A percentile compares a stretch with the other conserved stretches of the same genome.
Conservation (phyloP, 1,140 invertebrate species). For the Chelonus insularis region DNA sequence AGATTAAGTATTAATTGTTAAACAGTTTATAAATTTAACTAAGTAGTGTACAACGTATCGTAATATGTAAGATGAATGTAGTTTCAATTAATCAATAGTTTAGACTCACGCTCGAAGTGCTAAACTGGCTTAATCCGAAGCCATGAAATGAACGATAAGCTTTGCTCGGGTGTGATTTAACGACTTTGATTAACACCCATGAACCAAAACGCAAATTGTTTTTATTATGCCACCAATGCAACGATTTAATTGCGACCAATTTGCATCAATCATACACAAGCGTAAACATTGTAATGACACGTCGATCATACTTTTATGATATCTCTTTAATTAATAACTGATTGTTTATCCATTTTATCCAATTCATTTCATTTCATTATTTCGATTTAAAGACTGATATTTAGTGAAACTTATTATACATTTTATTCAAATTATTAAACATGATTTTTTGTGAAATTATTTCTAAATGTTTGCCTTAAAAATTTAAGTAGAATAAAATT, state of each 20-base stretch:
- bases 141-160: slow-evolving; percentile 11
- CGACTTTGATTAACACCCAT: slow-evolving; percentile 5
- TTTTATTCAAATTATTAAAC: too few relatives aligned
- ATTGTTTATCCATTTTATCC: slow-evolving; percentile 3
- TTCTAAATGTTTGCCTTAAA: too few relatives aligned
- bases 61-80: background rate
- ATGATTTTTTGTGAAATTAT: too few relatives aligned
- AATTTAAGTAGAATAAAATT: too few relatives aligned
- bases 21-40: background rate
- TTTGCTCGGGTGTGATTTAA: background rate
- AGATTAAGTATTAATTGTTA: background rate
- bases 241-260: slow-evolving; percentile 11
- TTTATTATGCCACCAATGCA: slow-evolving; percentile 3
- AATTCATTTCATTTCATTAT: background rate
- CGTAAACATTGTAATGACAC: slow-evolving; percentile 16
- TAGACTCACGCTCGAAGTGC: slow-evolving; percentile 1
- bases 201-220: background rate
- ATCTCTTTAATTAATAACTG: slow-evolving; percentile 7
- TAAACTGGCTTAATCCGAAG: slow-evolving; percentile 14
- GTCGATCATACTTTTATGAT: slow-evolving; percentile 2
- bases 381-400: background rate
- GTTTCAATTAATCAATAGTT: background rate
- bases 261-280: slow-evolving; percentile 20
- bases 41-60: background rate
- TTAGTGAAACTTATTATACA: too few relatives aligned